Conservation (phyloP, 2,888 invertebrate genomes). For the Endotricha flammealis region DNA sequence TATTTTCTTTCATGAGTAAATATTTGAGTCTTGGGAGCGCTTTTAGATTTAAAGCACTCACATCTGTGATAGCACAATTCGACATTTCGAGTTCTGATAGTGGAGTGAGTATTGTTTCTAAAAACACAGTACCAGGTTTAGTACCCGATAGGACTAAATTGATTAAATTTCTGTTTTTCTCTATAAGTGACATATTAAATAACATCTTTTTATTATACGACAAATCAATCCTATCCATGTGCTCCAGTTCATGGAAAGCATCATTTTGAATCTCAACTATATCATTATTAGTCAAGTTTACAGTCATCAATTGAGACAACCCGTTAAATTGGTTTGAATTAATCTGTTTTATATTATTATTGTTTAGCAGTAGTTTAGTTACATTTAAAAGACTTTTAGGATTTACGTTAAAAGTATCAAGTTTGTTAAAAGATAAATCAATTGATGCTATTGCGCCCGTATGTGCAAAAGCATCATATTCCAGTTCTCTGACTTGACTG, state of each 20-base stretch:
- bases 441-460: slow-evolving; percentile 39
- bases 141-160: slow-evolving; percentile 39
- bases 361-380: slow-evolving; percentile 34
- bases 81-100: slow-evolving; percentile 34
- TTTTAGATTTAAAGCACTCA: slow-evolving; percentile 32
- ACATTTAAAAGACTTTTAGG: slow-evolving; percentile 37
- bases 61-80: slow-evolving; percentile 30
- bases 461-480: slow-evolving; percentile 42
- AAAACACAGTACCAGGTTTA: slow-evolving; percentile 29
- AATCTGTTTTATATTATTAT: slow-evolving; percentile 40
- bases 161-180: slow-evolving; percentile 24
- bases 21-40: slow-evolving; percentile 27
- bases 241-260: slow-evolving; percentile 30
- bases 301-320: slow-evolving; percentile 27
- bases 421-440: slow-evolving; percentile 49
- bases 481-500: slow-evolving; percentile 36
- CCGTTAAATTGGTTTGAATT: slow-evolving; percentile 25
- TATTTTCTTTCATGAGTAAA: slow-evolving; percentile 39
- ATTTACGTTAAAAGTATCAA: slow-evolving; percentile 41
- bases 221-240: slow-evolving; percentile 41
- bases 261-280: slow-evolving; percentile 28
- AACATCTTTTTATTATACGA: slow-evolving; percentile 41
- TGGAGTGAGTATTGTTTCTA: slow-evolving; percentile 17
- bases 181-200: slow-evolving; percentile 28
- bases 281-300: slow-evolving; percentile 38